phyloP scores from a whole-genome alignment of 92 coral and sea anemone species.

The Heteractis magnifica region DNA sequence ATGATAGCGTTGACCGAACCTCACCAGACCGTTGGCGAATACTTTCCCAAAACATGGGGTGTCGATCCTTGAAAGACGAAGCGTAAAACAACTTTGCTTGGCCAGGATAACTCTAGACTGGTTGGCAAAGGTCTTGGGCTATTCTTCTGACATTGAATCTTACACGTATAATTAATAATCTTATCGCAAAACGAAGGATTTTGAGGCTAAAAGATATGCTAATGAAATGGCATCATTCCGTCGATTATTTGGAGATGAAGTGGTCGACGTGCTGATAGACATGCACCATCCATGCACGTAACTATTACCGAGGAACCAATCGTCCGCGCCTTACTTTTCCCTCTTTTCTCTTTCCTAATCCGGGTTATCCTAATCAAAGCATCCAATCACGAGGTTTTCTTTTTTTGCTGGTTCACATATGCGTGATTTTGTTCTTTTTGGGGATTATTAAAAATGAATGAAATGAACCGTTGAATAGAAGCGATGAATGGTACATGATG shows the following conservation, averaged over 20 bases:
- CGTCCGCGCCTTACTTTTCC: not conserved
- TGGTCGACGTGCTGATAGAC: not conserved
- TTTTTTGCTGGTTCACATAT: not conserved
- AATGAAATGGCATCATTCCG: not conserved
- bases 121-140: not conserved
- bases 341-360: not conserved
- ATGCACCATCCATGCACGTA: not conserved
- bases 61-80: not conserved
- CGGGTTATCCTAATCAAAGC: not conserved
- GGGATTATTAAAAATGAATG: not conserved
- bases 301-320: not conserved
- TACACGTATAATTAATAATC: not conserved
- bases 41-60: constrained; percentile 11
- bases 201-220: not conserved
- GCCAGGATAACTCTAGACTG: not conserved
- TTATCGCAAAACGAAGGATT: constrained; percentile 10
- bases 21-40: constrained; percentile 11
- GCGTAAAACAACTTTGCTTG: not conserved
- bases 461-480: not conserved
- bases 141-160: not conserved
- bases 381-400: not conserved
- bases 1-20: constrained; percentile 18
- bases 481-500: not conserved
- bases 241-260: not conserved
- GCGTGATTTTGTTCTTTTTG: not conserved